Base-by-base conservation (phyloP, 2,888 invertebrate species). In the Orthonychiurus folsomi region DNA sequence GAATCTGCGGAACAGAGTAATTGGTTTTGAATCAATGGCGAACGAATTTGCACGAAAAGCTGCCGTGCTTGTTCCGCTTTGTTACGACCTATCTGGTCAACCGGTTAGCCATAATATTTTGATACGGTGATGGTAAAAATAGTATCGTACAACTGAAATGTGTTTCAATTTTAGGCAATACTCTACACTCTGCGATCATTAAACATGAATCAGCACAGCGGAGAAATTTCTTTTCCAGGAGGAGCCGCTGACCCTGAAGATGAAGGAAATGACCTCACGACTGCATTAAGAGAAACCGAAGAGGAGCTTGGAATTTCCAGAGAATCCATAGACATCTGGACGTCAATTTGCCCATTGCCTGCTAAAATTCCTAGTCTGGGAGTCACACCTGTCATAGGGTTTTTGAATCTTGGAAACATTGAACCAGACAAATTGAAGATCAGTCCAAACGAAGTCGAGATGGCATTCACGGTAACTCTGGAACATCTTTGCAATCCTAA, bases 191-290 rank as follows among this genome's bases (percentile, higher is more conserved):
- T 89, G 52, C 81, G 94, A 28, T 87, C 90, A 5, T 78, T 81
- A 3, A 81, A 83, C 64, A 75, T 93, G 37, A 83, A 82, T 65
- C 81, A 81, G 1, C 88, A 91, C 74, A 81, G 84, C 63, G 87
- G 90, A 0, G 89, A 93, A 77, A 86, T 93, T 18, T 86, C 89
- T 18, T 91, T 91, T 76, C 93, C 87, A 54, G 93, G 87, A 68
- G 93, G 88, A 37, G 64, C 66, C 18, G 50, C 58, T 47, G 74
- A 75, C 47, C 63, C 64, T 65, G 76, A 79, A 1, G 79, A 79
- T 0, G 87, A 87, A 70, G 76, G 77, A 25, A 81, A 82, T 65
- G 79, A 82, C 3, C 78, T 84, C 48, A 81, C 85, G 54, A 89
- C 93, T 1, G 93, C 92, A 0, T 73, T 93, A 1, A 80, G 93